These are phyloP conservation scores for cat (Felis catus) DNA, from an alignment of 2,113 vertebrate species.

Conservation along the genomic window F.catus_Fca126_mat1.0 CM031412.1:182564001-182564500, in stretches of 20 bases:
- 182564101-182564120: background rate
- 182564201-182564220: background rate
- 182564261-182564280: background rate
- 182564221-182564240: too few species aligned
- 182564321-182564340: background rate
- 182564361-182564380: background rate
- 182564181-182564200: background rate
- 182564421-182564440: background rate
- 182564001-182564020: background rate
- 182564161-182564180: background rate
- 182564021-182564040: background rate
- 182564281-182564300: background rate
- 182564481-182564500: background rate
- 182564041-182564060: constrained; percentile 19
- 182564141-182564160: background rate
- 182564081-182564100: background rate
- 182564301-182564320: background rate
- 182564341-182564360: background rate
- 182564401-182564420: background rate
- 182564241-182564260: background rate
- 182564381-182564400: background rate
- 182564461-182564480: background rate
- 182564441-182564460: background rate
- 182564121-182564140: background rate
- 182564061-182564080: background rate